Conservation (phyloP, 1,140 invertebrate species). For the Mylabris phalerata region DNA sequence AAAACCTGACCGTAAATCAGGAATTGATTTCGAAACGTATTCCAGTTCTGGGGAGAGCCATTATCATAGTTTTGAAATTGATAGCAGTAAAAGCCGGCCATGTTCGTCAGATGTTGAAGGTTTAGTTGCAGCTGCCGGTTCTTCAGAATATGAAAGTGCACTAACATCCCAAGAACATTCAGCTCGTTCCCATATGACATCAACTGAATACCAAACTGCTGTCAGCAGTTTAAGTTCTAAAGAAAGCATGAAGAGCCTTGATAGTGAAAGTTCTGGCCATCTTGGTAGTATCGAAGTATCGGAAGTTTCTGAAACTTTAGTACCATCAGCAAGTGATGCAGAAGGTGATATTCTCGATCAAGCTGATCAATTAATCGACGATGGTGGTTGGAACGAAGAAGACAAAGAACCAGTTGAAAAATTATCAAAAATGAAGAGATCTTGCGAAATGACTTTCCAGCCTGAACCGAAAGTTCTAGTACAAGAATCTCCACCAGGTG, state of each 20-base stretch:
- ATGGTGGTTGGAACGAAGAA: conserved; percentile 45
- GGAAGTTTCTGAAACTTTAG: conserved; percentile 82
- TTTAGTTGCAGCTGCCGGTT: conserved; percentile 53
- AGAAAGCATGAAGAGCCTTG: conserved; percentile 82
- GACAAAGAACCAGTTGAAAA: conserved; percentile 42
- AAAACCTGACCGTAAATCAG: conserved; percentile 54
- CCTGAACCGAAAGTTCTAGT: conserved; percentile 52
- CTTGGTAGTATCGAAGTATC: conserved; percentile 81
- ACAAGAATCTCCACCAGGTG: conserved; percentile 30
- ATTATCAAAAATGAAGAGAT: conserved; percentile 72
- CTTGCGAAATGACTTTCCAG: conserved; percentile 84
- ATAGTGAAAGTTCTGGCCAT: conserved; percentile 82
- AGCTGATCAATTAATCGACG: conserved; percentile 31
- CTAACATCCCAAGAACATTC: conserved; percentile 70
- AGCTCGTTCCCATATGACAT: conserved; percentile 57
- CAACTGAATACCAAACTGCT: conserved; percentile 79
- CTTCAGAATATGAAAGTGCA: conserved; percentile 86
- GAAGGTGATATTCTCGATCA: conserved; percentile 45
- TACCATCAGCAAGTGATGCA: conserved; percentile 61
- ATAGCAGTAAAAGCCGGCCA: conserved; percentile 65
- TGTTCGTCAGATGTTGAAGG: conserved; percentile 83
- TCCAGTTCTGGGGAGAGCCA: conserved; percentile 86
- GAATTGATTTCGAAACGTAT: conserved; percentile 63
- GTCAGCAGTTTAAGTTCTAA: conserved; percentile 75
- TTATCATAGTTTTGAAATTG: conserved; percentile 80